Evolutionary conservation across 2,797 vertebrate genomes (phyloP).

Genomic region (Sebastes dallii): DNA sequence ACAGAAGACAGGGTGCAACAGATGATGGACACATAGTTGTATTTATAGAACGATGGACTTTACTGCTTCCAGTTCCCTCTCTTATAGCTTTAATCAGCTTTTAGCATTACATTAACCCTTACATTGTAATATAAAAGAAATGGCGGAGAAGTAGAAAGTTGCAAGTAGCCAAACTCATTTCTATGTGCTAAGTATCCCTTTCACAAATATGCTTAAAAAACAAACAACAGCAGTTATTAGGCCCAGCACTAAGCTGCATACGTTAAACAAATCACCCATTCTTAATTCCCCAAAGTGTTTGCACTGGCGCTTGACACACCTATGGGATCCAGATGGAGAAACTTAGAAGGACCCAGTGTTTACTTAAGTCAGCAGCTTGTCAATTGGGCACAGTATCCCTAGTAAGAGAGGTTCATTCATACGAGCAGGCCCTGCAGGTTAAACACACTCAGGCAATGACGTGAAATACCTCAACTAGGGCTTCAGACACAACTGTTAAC

Average conservation of each 20-base stretch:
- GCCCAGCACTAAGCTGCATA: slow-evolving; percentile 7
- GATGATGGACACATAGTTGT: slow-evolving; percentile 28
- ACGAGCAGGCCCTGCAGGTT: slow-evolving; percentile 63
- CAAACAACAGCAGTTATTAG: slow-evolving; percentile 36
- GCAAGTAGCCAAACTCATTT: not conserved
- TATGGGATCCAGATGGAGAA: slow-evolving; percentile 89
- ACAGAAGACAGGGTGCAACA: slow-evolving; percentile 26
- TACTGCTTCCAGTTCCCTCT: not conserved
- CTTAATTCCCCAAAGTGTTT: slow-evolving; percentile 85
- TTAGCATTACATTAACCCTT: not conserved
- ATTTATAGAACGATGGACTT: slow-evolving; percentile 34
- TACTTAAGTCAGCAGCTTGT: slow-evolving; percentile 90
- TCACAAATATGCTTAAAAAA: slow-evolving; percentile 49
- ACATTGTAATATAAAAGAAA: not conserved
- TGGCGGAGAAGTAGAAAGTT: not conserved
- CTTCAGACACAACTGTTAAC: slow-evolving; percentile 36
- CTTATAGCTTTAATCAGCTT: not conserved
- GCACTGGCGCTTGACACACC: slow-evolving; percentile 84
- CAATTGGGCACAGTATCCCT: slow-evolving; percentile 89
- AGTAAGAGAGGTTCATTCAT: slow-evolving; percentile 92
- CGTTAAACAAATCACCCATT: slow-evolving; percentile 75
- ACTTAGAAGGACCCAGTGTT: slow-evolving; percentile 84
- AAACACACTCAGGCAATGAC: slow-evolving; percentile 62
- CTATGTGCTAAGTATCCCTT: slow-evolving; percentile 32
- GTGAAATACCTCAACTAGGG: slow-evolving; percentile 57